A percentile compares a stretch with the other conserved stretches of the same genome.
Conservation (phyloP, 1,140 invertebrate species). For the Triops longicaudatus region DNA sequence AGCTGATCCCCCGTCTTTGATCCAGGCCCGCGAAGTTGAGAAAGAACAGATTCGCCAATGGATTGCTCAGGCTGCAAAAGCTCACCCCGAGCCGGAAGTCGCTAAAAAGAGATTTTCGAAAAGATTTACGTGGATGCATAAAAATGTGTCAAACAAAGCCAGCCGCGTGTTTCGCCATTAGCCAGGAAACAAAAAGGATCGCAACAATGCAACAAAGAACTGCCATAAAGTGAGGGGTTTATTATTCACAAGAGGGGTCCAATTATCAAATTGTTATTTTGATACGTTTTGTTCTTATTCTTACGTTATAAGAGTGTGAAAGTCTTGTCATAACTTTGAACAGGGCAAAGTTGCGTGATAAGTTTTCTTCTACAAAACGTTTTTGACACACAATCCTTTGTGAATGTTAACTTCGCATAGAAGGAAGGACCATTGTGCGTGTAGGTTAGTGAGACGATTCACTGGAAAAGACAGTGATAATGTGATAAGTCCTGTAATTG, state of each 20-base stretch:
- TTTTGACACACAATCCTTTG: too few relatives aligned
- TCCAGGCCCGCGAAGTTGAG: slow-evolving; percentile 56
- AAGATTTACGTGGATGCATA: neutral
- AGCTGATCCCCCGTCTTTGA: slow-evolving; percentile 61
- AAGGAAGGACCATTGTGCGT: too few relatives aligned
- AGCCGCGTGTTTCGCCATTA: neutral
- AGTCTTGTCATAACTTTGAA: neutral
- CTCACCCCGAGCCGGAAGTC: neutral
- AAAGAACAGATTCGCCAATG: slow-evolving; percentile 56
- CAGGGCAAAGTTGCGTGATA: neutral
- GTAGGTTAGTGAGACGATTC: too few relatives aligned
- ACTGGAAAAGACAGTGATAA: too few relatives aligned
- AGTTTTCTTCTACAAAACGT: neutral
- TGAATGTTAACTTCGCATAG: too few relatives aligned
- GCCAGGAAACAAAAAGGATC: neutral
- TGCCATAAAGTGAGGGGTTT: neutral
- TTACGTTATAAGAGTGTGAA: neutral
- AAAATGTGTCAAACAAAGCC: neutral
- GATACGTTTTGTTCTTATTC: neutral
- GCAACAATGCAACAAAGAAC: neutral
- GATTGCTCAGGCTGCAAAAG: slow-evolving; percentile 41
- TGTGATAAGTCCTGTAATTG: too few relatives aligned
- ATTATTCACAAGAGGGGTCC: neutral
- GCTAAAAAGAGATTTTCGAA: neutral
- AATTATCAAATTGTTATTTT: neutral